Percentiles rank a stretch among this genome's conserved stretches.
These are phyloP conservation scores for Meghimatium bilineatum DNA, from an alignment of 2,888 invertebrate genomes.

Conservation along the genomic window DNA sequence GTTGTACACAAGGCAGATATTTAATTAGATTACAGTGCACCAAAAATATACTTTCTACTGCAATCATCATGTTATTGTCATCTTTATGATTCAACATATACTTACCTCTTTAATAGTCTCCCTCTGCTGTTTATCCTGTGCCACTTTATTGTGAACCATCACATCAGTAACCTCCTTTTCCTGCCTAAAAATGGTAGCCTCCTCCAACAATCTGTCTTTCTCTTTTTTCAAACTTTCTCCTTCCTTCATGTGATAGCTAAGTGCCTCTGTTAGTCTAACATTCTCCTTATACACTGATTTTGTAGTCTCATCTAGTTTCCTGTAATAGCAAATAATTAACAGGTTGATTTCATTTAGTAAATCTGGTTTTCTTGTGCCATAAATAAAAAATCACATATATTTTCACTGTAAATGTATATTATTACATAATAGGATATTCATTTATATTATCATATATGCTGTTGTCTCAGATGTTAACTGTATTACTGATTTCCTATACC, in stretches of 20 bases:
- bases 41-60: neutral
- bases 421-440: too few species aligned
- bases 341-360: neutral
- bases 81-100: too few species aligned
- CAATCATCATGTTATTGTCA: neutral
- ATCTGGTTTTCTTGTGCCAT: too few species aligned
- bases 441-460: too few species aligned
- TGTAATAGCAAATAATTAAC: conserved; percentile 35
- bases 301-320: conserved; percentile 77
- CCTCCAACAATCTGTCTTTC: conserved; percentile 64
- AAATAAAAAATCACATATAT: too few species aligned
- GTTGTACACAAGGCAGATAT: too few species aligned
- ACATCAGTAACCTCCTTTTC: conserved; percentile 74
- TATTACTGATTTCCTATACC: too few species aligned
- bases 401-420: too few species aligned
- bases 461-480: too few species aligned
- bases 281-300: conserved; percentile 77
- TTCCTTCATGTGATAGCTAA: conserved; percentile 74
- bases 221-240: conserved; percentile 71
- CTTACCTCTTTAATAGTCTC: conserved; percentile 70
- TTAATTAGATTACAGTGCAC: too few species aligned
- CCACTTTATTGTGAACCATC: conserved; percentile 75
- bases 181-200: conserved; percentile 67
- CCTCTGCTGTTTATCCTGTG: conserved; percentile 70
- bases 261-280: conserved; percentile 73